These are phyloP conservation scores for Hydrotaea cyrtoneurina DNA, from an alignment of 2,888 invertebrate species.

Conservation along the genomic window DNA sequence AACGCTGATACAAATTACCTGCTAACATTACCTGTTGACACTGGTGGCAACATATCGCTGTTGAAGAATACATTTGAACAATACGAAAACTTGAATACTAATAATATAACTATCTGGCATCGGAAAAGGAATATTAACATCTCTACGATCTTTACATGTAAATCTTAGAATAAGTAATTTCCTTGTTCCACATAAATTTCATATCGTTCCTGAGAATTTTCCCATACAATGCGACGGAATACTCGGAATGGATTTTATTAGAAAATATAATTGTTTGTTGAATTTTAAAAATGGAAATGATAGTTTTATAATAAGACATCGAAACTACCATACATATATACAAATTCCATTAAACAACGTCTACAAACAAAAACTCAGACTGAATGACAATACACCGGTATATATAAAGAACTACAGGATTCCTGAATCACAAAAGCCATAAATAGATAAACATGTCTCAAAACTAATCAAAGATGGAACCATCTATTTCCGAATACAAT, in stretches of 20 bases:
- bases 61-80: background rate
- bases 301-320: too few species aligned
- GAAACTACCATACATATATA: background rate
- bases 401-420: conserved; percentile 31
- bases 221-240: too few species aligned
- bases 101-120: conserved; percentile 28
- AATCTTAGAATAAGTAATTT: conserved; percentile 12
- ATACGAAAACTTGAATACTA: background rate
- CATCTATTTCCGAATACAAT: conserved; percentile 25
- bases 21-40: conserved; percentile 7
- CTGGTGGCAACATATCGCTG: conserved; percentile 40
- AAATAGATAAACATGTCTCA: conserved; percentile 25
- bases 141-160: background rate
- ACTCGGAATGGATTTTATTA: too few species aligned
- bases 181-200: background rate
- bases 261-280: too few species aligned
- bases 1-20: background rate
- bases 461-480: conserved; percentile 33
- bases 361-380: too few species aligned
- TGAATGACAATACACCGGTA: too few species aligned
- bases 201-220: conserved; percentile 13
- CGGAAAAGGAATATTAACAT: conserved; percentile 36
- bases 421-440: conserved; percentile 24
- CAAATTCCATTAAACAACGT: background rate
- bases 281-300: too few species aligned